Percentiles rank a stretch among this genome's conserved stretches.
Evolutionary conservation across 2,888 invertebrate species (phyloP).

Genomic region (Sesamia inferens): DNA sequence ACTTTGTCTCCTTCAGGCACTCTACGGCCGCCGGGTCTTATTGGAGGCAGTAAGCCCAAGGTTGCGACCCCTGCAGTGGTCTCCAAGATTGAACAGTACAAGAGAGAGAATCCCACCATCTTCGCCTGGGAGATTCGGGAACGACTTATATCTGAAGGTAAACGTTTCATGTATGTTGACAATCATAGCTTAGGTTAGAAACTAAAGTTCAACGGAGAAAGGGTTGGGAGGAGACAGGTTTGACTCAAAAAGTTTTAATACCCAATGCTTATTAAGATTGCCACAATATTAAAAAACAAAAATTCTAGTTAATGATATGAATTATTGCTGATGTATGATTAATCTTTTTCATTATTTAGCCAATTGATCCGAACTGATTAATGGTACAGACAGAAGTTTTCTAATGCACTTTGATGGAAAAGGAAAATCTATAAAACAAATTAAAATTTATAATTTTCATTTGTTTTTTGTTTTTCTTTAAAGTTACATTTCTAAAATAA

Average conservation of each 20-base stretch:
- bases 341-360: background rate
- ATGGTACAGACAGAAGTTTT: background rate
- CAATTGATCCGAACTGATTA: background rate
- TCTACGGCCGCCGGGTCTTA: conserved; percentile 96
- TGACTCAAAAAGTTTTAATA: too few species aligned
- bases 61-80: conserved; percentile 99
- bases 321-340: too few species aligned
- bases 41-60: conserved; percentile 99
- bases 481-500: conserved; percentile 6
- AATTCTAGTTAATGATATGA: too few species aligned
- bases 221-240: too few species aligned
- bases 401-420: background rate
- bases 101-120: conserved; percentile 99
- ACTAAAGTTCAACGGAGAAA: background rate
- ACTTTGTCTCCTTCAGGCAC: conserved; percentile 92
- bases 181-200: background rate
- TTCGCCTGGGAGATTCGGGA: conserved; percentile 99
- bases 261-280: too few species aligned
- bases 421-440: background rate
- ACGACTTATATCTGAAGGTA: conserved; percentile 98
- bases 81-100: conserved; percentile 99
- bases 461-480: too few species aligned
- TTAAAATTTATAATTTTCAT: background rate
- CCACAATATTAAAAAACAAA: too few species aligned
- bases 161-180: conserved; percentile 58